Conservation (phyloP, 2,888 invertebrate genomes). For the Euzetes globulus region DNA sequence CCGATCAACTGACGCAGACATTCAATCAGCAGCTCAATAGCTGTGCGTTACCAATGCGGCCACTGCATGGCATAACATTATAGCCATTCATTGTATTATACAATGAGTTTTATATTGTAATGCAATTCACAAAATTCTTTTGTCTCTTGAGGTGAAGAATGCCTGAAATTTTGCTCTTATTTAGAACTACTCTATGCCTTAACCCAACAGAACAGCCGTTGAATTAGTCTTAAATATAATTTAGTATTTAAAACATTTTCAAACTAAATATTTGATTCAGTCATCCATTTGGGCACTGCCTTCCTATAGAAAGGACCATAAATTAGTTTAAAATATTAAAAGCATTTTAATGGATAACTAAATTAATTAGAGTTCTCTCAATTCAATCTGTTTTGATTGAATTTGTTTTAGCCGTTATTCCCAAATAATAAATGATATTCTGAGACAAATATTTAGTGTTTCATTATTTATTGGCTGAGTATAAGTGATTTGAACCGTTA, state of each 20-base stretch:
- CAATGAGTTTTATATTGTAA: neutral
- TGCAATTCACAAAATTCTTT: neutral
- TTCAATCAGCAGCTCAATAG: slow-evolving; percentile 1
- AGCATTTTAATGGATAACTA: neutral
- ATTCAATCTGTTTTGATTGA: neutral
- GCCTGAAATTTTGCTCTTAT: neutral
- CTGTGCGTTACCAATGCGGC: neutral
- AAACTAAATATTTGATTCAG: too few relatives aligned
- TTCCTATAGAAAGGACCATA: neutral
- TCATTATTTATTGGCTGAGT: neutral
- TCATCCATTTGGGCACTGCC: too few relatives aligned
- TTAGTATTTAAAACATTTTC: too few relatives aligned
- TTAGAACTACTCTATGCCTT: neutral
- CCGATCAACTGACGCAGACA: neutral
- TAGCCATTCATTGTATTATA: neutral
- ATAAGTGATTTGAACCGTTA: neutral
- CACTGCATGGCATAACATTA: neutral
- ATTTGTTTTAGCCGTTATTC: neutral
- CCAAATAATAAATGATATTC: neutral
- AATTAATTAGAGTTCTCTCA: neutral
- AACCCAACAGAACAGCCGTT: neutral
- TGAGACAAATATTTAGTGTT: neutral
- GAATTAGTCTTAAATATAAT: neutral
- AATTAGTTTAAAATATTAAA: neutral
- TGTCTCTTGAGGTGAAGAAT: neutral